A percentile compares a stretch with the other conserved stretches of the same genome.
These are phyloP conservation scores for Scolopax mira DNA, from an alignment of 2,113 vertebrate species.

Conservation along the genomic window DNA sequence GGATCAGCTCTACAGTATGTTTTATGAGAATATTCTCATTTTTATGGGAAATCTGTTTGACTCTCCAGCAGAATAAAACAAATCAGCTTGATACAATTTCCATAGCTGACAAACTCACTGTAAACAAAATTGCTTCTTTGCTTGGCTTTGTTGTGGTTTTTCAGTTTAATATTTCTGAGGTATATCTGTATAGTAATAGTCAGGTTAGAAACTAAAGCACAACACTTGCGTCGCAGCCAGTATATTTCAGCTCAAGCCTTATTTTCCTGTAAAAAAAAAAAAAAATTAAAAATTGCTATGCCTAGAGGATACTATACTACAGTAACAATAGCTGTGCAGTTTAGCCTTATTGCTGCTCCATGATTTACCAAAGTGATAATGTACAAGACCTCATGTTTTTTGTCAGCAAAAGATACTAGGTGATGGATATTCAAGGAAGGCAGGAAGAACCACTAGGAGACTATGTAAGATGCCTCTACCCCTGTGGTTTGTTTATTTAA, in stretches of 20 bases:
- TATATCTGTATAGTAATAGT: not conserved
- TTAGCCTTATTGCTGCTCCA: not conserved
- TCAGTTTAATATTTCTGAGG: not conserved
- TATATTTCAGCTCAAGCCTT: not conserved
- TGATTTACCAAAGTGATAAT: not conserved
- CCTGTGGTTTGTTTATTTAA: not conserved
- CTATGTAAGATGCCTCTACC: not conserved
- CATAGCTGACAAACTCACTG: not conserved
- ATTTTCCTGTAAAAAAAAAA: not conserved
- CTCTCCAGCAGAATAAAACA: not conserved
- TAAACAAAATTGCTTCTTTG: not conserved
- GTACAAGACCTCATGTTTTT: not conserved
- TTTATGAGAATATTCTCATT: not conserved
- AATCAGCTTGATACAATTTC: not conserved
- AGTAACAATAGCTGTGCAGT: not conserved
- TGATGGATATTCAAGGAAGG: not conserved
- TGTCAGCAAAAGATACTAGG: not conserved
- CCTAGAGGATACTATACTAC: not conserved
- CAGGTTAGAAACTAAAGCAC: not conserved
- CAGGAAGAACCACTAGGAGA: not conserved
- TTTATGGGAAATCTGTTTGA: not conserved
- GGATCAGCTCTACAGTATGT: not conserved
- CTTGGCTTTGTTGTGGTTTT: not conserved
- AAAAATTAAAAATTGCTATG: not conserved
- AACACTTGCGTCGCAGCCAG: accelerated